These are phyloP conservation scores for Manduca sexta DNA, from an alignment of 1,140 invertebrate genomes.

Conservation along the genomic window DNA sequence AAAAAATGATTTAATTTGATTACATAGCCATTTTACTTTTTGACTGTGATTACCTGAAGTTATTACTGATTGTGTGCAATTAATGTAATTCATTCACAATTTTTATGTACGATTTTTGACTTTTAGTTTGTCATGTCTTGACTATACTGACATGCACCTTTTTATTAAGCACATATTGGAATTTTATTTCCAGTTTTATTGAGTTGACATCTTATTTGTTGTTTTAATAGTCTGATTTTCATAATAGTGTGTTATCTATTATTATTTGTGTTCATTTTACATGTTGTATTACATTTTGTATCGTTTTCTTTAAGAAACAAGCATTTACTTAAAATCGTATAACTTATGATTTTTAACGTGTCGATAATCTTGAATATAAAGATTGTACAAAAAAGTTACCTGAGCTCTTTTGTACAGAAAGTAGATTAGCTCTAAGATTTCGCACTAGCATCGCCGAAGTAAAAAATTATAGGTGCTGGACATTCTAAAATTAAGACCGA, in stretches of 20 bases:
- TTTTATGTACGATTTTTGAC: neutral
- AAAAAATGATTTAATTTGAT: constrained; percentile 5
- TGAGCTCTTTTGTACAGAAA: constrained; percentile 49
- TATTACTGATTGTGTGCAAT: constrained; percentile 24
- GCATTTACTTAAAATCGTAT: constrained; percentile 22
- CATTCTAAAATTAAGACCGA: constrained; percentile 12
- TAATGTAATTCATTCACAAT: constrained; percentile 21
- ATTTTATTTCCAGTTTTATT: constrained; percentile 38
- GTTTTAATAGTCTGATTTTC: constrained; percentile 47
- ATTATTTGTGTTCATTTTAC: constrained; percentile 26
- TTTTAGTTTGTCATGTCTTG: too few species aligned
- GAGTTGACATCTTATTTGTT: constrained; percentile 41
- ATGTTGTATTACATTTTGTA: constrained; percentile 9
- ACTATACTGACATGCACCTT: constrained; percentile 24
- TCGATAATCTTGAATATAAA: constrained; percentile 6
- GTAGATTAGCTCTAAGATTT: constrained; percentile 13
- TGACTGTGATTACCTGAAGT: too few species aligned
- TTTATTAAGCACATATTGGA: constrained; percentile 39
- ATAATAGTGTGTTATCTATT: constrained; percentile 39
- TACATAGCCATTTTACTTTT: too few species aligned
- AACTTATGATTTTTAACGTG: constrained; percentile 3
- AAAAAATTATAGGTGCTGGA: constrained; percentile 41
- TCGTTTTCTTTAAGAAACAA: constrained; percentile 15
- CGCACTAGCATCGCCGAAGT: constrained; percentile 19
- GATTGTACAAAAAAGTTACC: constrained; percentile 66